Evolutionary conservation across 2,888 invertebrate species (phyloP), one percentile per base, ranked within the genome.

Genomic region (Eledona agricola): DNA sequence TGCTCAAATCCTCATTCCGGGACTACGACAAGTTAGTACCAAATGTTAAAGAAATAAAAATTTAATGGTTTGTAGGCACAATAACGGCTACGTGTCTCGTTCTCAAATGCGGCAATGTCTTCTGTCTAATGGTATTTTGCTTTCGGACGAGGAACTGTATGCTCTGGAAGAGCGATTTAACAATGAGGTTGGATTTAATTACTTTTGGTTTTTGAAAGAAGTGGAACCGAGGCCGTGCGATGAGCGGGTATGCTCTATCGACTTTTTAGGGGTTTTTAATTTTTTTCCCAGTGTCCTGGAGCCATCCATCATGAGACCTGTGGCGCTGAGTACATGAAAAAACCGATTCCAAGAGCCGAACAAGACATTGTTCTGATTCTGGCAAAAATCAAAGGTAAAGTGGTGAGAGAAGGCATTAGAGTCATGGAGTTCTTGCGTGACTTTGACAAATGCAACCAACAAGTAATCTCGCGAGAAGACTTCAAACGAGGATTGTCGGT

Each of bases 21-120:
- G 86, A 86, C 62, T 87, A 84, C 62, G 90, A 90, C 71, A 81
- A 80, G 88, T 88, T n/a, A n/a, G n/a, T n/a, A n/a, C n/a, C n/a
- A n/a, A 63, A 70, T 73, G 43, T 4, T n/a, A n/a, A n/a, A n/a
- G n/a, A n/a, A n/a, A n/a, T n/a, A n/a, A n/a, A n/a, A n/a, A 7
- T 25, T 38, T 22, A 16, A n/a, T 15, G 16, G 20, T 6, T 16
- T 51, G 22, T 70, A 89, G 90, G 47, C 77, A 80, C 43, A 85
- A 86, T 72, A 84, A 81, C 71, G 89, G 90, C 1, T 88, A 89
- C 76, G 87, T 90, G 23, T 81, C 83, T 10, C 81, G 85, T 50
- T 77, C 82, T 49, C 85, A 87, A 72, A 83, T 88, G 73, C 82
- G 87, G 34, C 88, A 88, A 73, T 85, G 85, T 67, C 78, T 90